These are phyloP conservation scores for Brachyopa scutellaris DNA, from an alignment of 2,888 invertebrate species.

Conservation along the genomic window DNA sequence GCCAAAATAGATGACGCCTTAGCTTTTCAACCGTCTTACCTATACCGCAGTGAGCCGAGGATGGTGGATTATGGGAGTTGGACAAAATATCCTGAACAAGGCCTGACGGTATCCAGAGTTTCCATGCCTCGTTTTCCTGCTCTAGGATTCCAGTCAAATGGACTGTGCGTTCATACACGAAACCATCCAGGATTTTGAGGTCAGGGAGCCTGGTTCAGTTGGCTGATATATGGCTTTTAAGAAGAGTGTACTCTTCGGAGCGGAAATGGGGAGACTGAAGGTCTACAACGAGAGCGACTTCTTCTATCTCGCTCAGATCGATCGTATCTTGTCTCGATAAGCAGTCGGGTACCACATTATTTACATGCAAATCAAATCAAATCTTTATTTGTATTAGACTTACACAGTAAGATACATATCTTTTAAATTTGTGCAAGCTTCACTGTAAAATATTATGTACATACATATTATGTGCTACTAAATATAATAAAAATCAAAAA, in stretches of 20 bases:
- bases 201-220: constrained; percentile 45
- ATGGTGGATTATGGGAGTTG: not conserved
- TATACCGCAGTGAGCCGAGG: not conserved
- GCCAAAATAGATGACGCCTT: not conserved
- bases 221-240: constrained; percentile 11
- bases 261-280: constrained; percentile 40
- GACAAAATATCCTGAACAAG: not conserved
- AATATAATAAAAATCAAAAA: no score
- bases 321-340: constrained; percentile 64
- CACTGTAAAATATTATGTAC: no score
- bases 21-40: not conserved
- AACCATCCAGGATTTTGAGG: constrained; percentile 45
- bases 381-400: no score
- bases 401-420: no score
- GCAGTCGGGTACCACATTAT: constrained; percentile 75
- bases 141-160: constrained; percentile 27
- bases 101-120: constrained; percentile 62
- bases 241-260: constrained; percentile 32
- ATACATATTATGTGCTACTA: no score
- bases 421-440: no score
- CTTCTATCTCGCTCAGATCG: constrained; percentile 5
- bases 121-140: constrained; percentile 51
- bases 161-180: constrained; percentile 13
- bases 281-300: constrained; percentile 23
- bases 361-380: no score